Evolutionary conservation across 2,113 vertebrate species (phyloP), one percentile per base, ranked within the genome.

Genomic region (Oreocharis arfaki): DNA sequence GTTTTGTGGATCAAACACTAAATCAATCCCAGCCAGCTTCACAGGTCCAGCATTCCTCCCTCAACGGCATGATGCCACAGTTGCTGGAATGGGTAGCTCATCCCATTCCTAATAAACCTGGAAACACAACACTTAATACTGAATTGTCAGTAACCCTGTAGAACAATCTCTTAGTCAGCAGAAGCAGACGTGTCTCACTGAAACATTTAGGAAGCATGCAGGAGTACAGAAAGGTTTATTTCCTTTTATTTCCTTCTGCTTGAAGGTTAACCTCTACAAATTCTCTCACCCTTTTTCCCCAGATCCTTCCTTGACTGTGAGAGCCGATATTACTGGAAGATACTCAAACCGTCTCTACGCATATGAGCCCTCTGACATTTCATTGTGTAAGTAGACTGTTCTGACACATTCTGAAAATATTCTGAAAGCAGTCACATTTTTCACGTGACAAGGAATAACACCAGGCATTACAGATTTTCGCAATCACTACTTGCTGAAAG

Each of bases 221-320:
- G 33, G 9, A 67, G 9, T 6, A 6, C 27, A 70, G 35, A 59
- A 70, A 70, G 33, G 7, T 37, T 92, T 83, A 16, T 55, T 71
- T 80, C 44, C 12, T 55, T 41, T n/a, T 59, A 21, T 68, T 90
- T 87, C 56, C 32, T 71, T 49, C 37, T 28, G 3, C 22, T 76
- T n/a, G 35, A 52, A 82, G 39, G 46, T 89, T 44, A 19, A 32
- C 19, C 22, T 87, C 69, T 32, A 13, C n/a, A 70, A 74, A 22
- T 33, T 75, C 47, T 84, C 24, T 46, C 37, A 33, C 19, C 5
- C 37, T 74, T 76, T 77, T 44, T 84, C 67, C 90, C 90, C 96
- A 99, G 99, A 99, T 95, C 99, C 99, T 50, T 96, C 99, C 32
- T 98, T 99, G 98, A 99, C 99, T 1, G 99, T 99, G 44, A 99